Base-by-base conservation (phyloP, 1,140 invertebrate species). In the Sycobia sp. region DNA sequence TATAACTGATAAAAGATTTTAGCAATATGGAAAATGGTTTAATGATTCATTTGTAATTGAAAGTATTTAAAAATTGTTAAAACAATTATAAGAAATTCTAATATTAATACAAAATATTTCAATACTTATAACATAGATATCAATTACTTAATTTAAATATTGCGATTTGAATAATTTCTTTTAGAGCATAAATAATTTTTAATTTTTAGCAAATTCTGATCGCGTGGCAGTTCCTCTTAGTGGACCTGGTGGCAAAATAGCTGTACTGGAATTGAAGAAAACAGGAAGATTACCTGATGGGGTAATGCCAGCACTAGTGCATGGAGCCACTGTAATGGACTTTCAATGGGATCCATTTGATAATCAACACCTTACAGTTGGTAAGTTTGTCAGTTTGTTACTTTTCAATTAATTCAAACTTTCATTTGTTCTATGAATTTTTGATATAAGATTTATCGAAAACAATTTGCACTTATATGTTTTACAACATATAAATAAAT, bases 341-440 rank as follows among this genome's bases (percentile, higher is more conserved):
- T 97, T 96, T 80, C 86, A 89, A 49, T 97, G 93, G 91, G 94
- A 98, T 85, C 95, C 95, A 2, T 97, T 96, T 76, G 84, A 93
- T 78, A 86, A 89, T 74, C 82, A 84, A 44, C 84, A 90, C 50
- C 82, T 98, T 41, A 87, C 92, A 62, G 92, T 95, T 44, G 87
- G 89, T 89, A 79, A 79, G 53, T 53, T 57, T 44, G 11, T n/a
- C n/a, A n/a, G n/a, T n/a, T 29, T 56, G 51, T 39, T 44, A 18
- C 10, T 27, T 11, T n/a, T 18, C 27, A 50, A 49, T 32, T 2
- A 18, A 43, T 1, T 7, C 4, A 32, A 32, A 32, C 29, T 7
- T 32, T 32, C 11, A 32, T 7, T 7, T 7, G 29, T 4, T 32
- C 29, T 32, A 32, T 32, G 29, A 32, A 32, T 11, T 7, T 32